Evolutionary conservation across 2,888 invertebrate genomes (phyloP).

Genomic region (Perithous albicinctus): DNA sequence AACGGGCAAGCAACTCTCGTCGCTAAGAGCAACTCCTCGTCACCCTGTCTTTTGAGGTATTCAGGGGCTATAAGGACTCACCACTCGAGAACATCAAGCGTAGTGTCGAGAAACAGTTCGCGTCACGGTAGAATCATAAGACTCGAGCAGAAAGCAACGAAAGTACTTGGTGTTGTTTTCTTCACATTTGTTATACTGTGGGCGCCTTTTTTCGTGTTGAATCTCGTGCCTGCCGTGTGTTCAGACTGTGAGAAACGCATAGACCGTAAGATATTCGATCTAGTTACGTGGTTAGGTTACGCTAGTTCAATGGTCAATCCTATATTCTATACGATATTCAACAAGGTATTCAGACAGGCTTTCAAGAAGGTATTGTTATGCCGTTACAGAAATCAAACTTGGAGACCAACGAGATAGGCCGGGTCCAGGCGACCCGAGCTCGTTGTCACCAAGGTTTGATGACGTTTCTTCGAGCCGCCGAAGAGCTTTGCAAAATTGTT

Average conservation of each 20-base stretch:
- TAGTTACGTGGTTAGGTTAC: conserved; percentile 97
- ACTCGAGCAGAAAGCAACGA: conserved; percentile 98
- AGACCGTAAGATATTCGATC: conserved; percentile 92
- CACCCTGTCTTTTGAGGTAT: conserved; percentile 86
- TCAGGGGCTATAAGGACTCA: conserved; percentile 88
- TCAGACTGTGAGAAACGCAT: conserved; percentile 91
- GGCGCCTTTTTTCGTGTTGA: conserved; percentile 98
- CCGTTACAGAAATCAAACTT: conserved; percentile 88
- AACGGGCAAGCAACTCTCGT: conserved; percentile 79
- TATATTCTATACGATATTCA: conserved; percentile 98
- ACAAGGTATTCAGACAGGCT: conserved; percentile 96
- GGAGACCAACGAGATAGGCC: conserved; percentile 86
- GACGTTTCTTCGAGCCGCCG: conserved; percentile 26
- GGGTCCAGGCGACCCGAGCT: conserved; percentile 75
- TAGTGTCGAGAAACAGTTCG: conserved; percentile 92
- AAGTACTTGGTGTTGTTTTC: conserved; percentile 97
- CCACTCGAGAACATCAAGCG: conserved; percentile 92
- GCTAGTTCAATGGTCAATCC: conserved; percentile 98
- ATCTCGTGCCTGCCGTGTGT: conserved; percentile 94
- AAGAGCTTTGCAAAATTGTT: background rate
- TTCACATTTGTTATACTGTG: conserved; percentile 97
- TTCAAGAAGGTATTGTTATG: conserved; percentile 95
- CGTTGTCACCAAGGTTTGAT: conserved; percentile 74
- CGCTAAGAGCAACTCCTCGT: conserved; percentile 85
- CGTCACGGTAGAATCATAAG: conserved; percentile 93